Conservation (phyloP, 2,888 invertebrate genomes). For the Bombylius major region DNA sequence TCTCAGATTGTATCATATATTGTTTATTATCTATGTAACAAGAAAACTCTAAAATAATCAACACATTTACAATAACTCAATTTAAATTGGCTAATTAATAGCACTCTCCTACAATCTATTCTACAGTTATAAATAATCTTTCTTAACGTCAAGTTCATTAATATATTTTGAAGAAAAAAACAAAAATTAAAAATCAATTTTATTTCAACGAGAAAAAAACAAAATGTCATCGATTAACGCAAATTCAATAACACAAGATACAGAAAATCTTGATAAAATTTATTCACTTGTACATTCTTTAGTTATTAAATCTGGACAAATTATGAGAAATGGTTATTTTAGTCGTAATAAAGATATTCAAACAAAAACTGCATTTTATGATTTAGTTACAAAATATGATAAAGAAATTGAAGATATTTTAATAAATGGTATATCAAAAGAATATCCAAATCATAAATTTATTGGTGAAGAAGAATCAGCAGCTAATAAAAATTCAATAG, state of each 20-base stretch:
- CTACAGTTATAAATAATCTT: no score
- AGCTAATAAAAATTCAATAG: conserved; percentile 34
- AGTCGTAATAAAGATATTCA: conserved; percentile 21
- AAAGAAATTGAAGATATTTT: conserved; percentile 59
- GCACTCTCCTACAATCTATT: no score
- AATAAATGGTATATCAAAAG: conserved; percentile 41
- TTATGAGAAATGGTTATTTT: conserved; percentile 28
- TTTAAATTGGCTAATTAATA: no score
- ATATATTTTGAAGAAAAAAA: no score
- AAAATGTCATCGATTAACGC: no score
- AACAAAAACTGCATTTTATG: conserved; percentile 48
- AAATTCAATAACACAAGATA: neutral
- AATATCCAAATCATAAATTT: conserved; percentile 54
- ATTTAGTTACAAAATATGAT: conserved; percentile 72
- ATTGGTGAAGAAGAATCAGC: conserved; percentile 61
- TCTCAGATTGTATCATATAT: no score
- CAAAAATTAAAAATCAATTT: no score
- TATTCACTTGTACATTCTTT: conserved; percentile 27
- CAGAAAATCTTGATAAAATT: conserved; percentile 21
- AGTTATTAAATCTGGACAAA: conserved; percentile 29
- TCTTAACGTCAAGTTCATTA: no score
- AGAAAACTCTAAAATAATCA: no score
- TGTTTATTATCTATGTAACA: no score
- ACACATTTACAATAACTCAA: no score
- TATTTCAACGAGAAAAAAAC: neutral